phyloP scores from a whole-genome alignment of 2,113 vertebrate genomes.

The Herpetotheres cachinnans region DNA sequence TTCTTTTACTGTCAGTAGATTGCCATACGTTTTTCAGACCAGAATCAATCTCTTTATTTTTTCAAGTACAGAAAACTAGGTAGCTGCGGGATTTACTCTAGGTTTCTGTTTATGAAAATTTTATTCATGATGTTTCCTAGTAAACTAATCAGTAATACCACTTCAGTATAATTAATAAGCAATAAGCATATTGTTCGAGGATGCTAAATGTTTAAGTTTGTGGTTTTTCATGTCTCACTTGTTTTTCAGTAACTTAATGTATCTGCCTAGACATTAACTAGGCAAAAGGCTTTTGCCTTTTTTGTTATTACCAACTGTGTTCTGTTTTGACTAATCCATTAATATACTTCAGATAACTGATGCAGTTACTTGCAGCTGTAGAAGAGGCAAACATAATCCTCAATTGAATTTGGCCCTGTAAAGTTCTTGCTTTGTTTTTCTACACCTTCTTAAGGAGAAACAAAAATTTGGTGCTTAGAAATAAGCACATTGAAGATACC shows the following conservation, averaged over 20 bases:
- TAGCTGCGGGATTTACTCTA: neutral
- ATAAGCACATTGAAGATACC: neutral
- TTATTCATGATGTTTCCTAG: neutral
- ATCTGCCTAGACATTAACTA: neutral
- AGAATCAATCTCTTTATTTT: neutral
- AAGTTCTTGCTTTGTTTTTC: neutral
- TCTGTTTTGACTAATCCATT: neutral
- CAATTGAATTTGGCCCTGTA: neutral
- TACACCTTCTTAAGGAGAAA: neutral
- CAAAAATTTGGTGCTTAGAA: neutral
- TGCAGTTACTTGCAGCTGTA: neutral
- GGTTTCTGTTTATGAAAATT: constrained; percentile 12
- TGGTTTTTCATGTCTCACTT: neutral
- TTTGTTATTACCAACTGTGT: neutral
- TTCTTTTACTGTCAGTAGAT: neutral
- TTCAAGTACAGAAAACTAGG: neutral
- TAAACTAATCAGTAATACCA: constrained; percentile 23
- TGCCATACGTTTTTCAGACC: neutral
- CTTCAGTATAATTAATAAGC: constrained; percentile 41
- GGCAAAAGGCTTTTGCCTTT: neutral
- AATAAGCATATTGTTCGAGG: constrained; percentile 28
- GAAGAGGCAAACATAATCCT: neutral
- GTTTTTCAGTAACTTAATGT: neutral
- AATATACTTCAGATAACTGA: neutral
- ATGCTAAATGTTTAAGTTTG: neutral